phyloP scores from a whole-genome alignment of 2,888 invertebrate genomes.

The Caenorhabditis sp. region DNA sequence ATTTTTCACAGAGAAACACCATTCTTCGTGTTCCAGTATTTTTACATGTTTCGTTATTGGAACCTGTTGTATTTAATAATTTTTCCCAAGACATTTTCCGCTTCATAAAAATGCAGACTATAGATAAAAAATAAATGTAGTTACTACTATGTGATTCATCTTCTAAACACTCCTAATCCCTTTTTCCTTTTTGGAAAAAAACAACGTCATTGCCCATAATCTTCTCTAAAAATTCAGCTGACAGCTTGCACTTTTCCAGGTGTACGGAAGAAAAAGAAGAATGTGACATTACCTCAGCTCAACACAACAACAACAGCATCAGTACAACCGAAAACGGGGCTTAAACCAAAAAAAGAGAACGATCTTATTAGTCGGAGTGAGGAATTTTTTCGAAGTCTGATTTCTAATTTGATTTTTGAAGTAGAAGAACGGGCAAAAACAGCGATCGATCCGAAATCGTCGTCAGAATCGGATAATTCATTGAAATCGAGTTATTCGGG shows the following conservation, averaged over 20 bases:
- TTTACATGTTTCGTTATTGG: too few species aligned
- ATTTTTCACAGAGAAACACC: too few species aligned
- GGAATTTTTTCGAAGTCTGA: not conserved
- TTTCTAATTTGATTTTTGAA: slow-evolving; percentile 7
- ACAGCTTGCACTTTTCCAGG: slow-evolving; percentile 10
- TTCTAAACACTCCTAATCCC: not conserved
- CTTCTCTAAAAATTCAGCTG: not conserved
- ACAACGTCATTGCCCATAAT: not conserved
- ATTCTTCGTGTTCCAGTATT: too few species aligned
- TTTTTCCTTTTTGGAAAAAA: too few species aligned
- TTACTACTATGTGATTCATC: not conserved
- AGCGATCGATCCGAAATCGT: slow-evolving; percentile 10
- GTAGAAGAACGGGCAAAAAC: slow-evolving; percentile 19
- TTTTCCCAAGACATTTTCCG: too few species aligned
- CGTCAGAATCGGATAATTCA: slow-evolving; percentile 38
- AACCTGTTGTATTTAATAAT: too few species aligned
- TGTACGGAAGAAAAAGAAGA: slow-evolving; percentile 19
- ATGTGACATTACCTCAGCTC: slow-evolving; percentile 38
- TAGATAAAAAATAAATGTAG: not conserved
- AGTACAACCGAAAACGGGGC: not conserved
- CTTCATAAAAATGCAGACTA: too few species aligned
- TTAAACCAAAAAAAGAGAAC: slow-evolving; percentile 7
- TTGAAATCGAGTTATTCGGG: slow-evolving; percentile 19
- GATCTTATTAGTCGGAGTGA: slow-evolving; percentile 21
- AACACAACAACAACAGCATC: slow-evolving; percentile 5